Percentiles rank a stretch among this genome's conserved stretches.
These are phyloP conservation scores for Tragopan temminckii DNA, from an alignment of 2,797 vertebrate species.

Conservation along the genomic window DNA sequence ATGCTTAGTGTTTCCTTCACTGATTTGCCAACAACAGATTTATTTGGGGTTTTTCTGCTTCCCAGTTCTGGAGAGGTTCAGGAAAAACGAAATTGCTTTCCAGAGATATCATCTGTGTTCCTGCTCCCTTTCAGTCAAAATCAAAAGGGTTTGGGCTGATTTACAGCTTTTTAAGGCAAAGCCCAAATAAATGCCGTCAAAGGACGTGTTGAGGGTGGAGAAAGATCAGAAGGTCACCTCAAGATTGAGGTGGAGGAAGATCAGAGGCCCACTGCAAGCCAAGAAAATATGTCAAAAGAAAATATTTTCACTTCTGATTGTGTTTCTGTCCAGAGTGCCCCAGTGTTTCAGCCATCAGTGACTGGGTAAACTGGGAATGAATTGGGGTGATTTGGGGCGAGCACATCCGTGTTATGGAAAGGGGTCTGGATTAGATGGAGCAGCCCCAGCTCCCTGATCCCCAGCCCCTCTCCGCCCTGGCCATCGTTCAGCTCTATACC, in stretches of 20 bases:
- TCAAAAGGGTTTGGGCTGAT: conserved; percentile 20
- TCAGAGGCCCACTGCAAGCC: not conserved
- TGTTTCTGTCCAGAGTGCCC: not conserved
- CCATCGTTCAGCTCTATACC: not conserved
- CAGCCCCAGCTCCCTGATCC: not conserved
- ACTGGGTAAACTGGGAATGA: not conserved
- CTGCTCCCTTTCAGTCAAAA: conserved; percentile 10
- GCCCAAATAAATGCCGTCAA: conserved; percentile 27
- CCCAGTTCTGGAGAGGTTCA: not conserved
- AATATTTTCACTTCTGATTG: not conserved
- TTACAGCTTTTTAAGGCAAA: conserved; percentile 37
- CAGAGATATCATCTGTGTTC: conserved; percentile 2
- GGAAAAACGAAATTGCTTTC: not conserved
- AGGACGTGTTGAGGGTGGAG: not conserved
- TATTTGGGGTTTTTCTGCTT: conserved; percentile 10
- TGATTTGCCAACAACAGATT: not conserved
- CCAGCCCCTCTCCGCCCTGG: not conserved
- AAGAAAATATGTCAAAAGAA: conserved; percentile 7
- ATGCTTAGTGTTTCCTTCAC: not conserved
- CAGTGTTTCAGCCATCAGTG: rapidly evolving
- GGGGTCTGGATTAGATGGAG: not conserved
- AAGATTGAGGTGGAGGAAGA: not conserved
- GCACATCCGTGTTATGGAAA: not conserved
- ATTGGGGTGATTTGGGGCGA: rapidly evolving
- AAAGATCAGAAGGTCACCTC: conserved; percentile 33